Base-by-base conservation (phyloP, 1,140 invertebrate species). In the Tetramorium simillimum region DNA sequence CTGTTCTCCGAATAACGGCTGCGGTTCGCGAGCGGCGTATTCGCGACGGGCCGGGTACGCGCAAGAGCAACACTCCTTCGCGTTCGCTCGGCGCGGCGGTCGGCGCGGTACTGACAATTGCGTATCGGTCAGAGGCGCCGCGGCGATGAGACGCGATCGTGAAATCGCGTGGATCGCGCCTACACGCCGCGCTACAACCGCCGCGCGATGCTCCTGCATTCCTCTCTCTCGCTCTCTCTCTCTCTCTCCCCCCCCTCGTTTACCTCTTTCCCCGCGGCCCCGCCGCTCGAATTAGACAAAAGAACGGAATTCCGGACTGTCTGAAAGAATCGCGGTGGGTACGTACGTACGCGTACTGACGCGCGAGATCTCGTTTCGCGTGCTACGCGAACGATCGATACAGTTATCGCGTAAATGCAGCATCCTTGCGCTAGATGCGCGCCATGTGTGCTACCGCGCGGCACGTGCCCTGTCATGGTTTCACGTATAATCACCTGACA, bases 91-190 rank as follows among this genome's bases (percentile, higher is more conserved):
- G 84, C 88, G 88, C 91, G 73, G 58, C 85, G 58, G 91, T 86
- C 63, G 84, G 88, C 91, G 89, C 91, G 72, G 86, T 56, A 92
- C 91, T 92, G 89, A 77, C 85, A 81, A 88, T 84, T 90, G 85
- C 82, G 82, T 88, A 84, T 86, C 78, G 73, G 69, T 85, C 90
- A 82, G 88, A 91, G 67, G 84, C 86, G 78, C 89, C 76, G 76
- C 65, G 16, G 67, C 89, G 86, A 87, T 73, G 84, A 63, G 67
- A 70, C 65, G 28, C n/a, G 40, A 6, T 75, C 86, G 89, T 86
- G 90, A 84, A 91, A 90, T 86, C 89, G 90, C 90, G 60, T 75
- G 89, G 89, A 88, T 91, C 81, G 88, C 76, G 80, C 69, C 63
- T 90, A 85, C 80, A 62, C 86, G 62, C 89, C 40, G 40, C 40